Percentiles rank a stretch among this genome's conserved stretches.
These are phyloP conservation scores for Andrena fulva DNA, from an alignment of 2,888 invertebrate species.

Conservation along the genomic window DNA sequence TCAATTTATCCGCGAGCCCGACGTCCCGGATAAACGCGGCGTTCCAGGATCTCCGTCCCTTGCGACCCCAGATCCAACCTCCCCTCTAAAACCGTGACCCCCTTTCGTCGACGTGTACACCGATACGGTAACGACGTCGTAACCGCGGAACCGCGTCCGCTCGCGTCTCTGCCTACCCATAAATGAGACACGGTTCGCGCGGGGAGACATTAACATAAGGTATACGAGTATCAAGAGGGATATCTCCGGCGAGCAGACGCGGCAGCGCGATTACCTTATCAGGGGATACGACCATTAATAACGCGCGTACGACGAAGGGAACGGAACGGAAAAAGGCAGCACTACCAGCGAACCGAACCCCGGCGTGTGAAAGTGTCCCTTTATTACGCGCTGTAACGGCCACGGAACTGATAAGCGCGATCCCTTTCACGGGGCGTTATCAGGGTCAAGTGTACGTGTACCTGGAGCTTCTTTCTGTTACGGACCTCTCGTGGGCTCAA, in stretches of 20 bases:
- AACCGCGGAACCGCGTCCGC: conserved; percentile 67
- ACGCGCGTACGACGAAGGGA: conserved; percentile 20
- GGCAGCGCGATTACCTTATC: conserved; percentile 56
- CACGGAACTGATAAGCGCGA: neutral
- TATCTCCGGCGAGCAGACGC: conserved; percentile 39
- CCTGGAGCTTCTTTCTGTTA: neutral
- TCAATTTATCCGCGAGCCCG: conserved; percentile 16
- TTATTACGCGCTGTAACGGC: conserved; percentile 7
- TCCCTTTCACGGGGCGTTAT: conserved; percentile 17
- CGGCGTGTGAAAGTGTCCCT: neutral
- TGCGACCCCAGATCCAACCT: conserved; percentile 25
- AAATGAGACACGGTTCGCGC: conserved; percentile 48
- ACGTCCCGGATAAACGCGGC: conserved; percentile 53
- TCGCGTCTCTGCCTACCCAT: conserved; percentile 43
- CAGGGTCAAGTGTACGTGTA: neutral
- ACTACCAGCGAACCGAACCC: neutral
- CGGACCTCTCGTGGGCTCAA: neutral
- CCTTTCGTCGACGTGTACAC: conserved; percentile 64
- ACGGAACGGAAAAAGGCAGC: neutral
- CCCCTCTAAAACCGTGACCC: conserved; percentile 40
- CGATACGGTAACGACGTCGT: conserved; percentile 74
- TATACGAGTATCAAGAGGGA: conserved; percentile 59
- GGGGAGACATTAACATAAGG: conserved; percentile 54
- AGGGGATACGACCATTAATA: conserved; percentile 47
- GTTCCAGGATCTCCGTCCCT: conserved; percentile 19